Evolutionary conservation across 2,888 invertebrate genomes (phyloP), one percentile per base, ranked within the genome.

Genomic region (Dryobota labecula): DNA sequence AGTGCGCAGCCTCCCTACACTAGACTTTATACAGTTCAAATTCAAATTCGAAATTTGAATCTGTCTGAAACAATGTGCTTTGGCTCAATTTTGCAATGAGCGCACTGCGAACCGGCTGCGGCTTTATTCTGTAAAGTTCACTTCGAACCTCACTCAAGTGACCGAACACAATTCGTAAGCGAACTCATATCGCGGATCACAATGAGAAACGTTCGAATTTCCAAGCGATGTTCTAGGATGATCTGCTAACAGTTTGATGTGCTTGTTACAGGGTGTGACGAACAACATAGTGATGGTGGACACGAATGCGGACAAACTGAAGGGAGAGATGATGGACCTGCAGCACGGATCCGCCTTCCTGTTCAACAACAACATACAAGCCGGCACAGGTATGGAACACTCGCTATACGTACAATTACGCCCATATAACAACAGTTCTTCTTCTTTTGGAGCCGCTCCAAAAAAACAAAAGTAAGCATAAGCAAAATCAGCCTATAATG

Each of bases 281-380:
- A 97, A 97, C 89, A 98, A 99, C 89, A 93, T 99, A 18, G 98
- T 97, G 4, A 94, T 99, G 74, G 97, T 98, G 57, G 99, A 99
- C 93, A 97, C 98, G 38, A 97, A 97, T 94, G 97, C 96, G 27
- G 98, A 99, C 87, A 99, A 99, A 91, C 92, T 99, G 78, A 97
- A 97, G 86, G 99, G 99, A 0, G 99, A 99, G 94, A 97, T 98
- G 97, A 96, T 99, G 97, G 99, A 99, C 91, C 94, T 99, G 69
- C 98, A 98, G 90, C 99, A 99, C 88, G 99, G 99, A 7, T 97
- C 98, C 27, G 96, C 98, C 33, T 99, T 99, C 92, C 95, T 98
- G 85, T 97, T 97, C 88, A 98, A 98, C 90, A 97, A 98, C 49
- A 98, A 97, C 89, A 97, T 99, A 68, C 97, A 97, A 70, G 98